Evolutionary conservation across 2,797 vertebrate species (phyloP), one percentile per base, ranked within the genome.

Genomic region (Eurystomus glaucurus): DNA sequence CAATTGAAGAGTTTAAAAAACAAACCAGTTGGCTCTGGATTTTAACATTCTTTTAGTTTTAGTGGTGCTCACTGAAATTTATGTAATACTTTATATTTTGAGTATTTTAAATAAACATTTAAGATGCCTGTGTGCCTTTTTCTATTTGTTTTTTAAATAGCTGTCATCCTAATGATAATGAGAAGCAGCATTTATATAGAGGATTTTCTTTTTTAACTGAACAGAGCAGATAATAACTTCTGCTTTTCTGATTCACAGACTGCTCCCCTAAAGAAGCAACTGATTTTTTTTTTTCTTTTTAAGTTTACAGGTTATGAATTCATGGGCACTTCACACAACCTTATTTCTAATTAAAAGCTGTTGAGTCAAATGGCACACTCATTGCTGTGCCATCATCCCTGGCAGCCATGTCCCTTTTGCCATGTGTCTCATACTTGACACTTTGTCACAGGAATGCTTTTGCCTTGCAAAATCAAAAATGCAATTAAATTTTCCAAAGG

Each of bases 11-110:
- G 26, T 48, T 70, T 18, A 82, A 76, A 78, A 45, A 51, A 33
- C 45, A 18, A 96, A 37, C 11, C 33, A 62, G 2, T 88, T 72
- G 41, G 15, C 52, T 94, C 69, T 95, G 79, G 52, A 84, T 82
- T 91, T 96, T 70, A 89, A 85, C 71, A 75, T 89, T 88, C 70
- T 66, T 77, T 39, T 94, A 89, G 77, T 51, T 97, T 93, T 92
- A 52, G 85, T 79, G 29, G 48, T 96, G 41, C 21, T 94, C 5
- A 8, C 66, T 95, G 85, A 96, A 71, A 92, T 97, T 97, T 98
- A 39, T 97, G 86, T 92, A 96, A 96, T 89, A 71, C 76, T 94
- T 97, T 94, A 72, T 26, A 69, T 96, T 97, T 69, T 77, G 51
- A 93, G 60, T 86, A 83, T 78, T 97, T 95, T 81, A 95, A 89